Percentiles rank a stretch among this genome's conserved stretches.
phyloP scores from a whole-genome alignment of 2,888 invertebrate species.

The Chrysolina americana region DNA sequence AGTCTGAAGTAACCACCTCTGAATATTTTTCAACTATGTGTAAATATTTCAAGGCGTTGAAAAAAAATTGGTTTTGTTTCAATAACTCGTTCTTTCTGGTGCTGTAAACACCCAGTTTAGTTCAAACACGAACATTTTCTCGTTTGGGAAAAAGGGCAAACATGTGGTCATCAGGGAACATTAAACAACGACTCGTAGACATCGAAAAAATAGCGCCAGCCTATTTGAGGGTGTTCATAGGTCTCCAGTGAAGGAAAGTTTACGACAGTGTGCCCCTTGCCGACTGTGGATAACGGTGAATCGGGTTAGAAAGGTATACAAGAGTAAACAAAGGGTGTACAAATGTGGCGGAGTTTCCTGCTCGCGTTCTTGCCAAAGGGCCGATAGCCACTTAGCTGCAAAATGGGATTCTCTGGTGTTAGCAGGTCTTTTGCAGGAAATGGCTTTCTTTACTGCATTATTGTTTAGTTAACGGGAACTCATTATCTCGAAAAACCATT shows the following conservation, averaged over 20 bases:
- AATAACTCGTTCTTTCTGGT: no score
- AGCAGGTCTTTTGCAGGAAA: neutral
- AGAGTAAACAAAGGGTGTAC: neutral
- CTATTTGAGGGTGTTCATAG: constrained; percentile 25
- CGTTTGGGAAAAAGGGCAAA: neutral
- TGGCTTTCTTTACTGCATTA: neutral
- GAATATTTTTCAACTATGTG: no score
- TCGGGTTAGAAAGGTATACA: constrained; percentile 1
- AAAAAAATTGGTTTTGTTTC: no score
- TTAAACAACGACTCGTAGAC: constrained; percentile 15
- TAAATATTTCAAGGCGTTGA: no score
- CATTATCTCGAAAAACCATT: no score
- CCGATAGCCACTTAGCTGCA: constrained; percentile 1
- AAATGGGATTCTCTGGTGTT: neutral
- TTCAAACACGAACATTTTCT: neutral
- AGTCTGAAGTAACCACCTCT: no score
- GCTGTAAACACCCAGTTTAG: neutral
- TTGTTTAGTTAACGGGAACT: neutral
- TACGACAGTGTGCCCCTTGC: neutral
- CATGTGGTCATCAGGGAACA: constrained; percentile 12
- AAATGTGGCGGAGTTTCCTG: neutral
- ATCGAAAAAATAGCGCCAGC: constrained; percentile 18
- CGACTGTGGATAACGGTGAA: neutral
- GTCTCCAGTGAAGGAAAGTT: neutral
- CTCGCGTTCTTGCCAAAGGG: neutral